These are phyloP conservation scores for Scopus umbretta DNA, from an alignment of 2,113 vertebrate species.

Conservation along the genomic window DNA sequence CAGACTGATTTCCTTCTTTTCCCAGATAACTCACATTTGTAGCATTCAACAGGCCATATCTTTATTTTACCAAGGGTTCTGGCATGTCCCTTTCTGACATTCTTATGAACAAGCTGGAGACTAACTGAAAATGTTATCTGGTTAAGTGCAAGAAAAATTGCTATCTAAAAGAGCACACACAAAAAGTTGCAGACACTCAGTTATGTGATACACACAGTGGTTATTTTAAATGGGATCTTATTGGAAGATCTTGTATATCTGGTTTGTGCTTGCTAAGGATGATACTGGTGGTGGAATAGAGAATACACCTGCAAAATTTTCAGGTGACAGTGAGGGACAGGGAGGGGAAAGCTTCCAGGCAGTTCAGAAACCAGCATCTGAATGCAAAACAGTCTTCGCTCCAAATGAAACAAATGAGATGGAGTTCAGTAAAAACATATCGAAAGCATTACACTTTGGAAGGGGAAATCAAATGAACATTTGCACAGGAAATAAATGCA, in stretches of 20 bases:
- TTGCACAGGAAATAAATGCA: background rate
- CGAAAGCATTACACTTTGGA: background rate
- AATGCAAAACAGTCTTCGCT: background rate
- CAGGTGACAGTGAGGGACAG: background rate
- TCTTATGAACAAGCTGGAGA: background rate
- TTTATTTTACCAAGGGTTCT: background rate
- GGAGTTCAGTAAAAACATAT: background rate
- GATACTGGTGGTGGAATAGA: background rate
- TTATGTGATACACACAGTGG: background rate
- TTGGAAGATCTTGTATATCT: background rate
- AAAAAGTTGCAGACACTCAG: background rate
- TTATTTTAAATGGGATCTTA: background rate
- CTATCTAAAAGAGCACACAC: background rate
- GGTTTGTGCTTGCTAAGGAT: background rate
- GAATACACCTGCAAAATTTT: background rate
- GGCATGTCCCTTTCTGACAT: background rate
- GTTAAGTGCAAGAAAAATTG: background rate
- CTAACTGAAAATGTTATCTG: background rate
- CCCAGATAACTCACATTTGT: background rate
- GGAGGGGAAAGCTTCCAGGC: background rate
- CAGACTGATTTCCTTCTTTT: background rate
- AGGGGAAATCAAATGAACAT: background rate
- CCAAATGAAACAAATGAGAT: background rate
- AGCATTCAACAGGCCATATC: background rate
- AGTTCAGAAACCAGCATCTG: background rate